Conservation (phyloP, 2,888 invertebrate species). For the Trichopria drosophilae region DNA sequence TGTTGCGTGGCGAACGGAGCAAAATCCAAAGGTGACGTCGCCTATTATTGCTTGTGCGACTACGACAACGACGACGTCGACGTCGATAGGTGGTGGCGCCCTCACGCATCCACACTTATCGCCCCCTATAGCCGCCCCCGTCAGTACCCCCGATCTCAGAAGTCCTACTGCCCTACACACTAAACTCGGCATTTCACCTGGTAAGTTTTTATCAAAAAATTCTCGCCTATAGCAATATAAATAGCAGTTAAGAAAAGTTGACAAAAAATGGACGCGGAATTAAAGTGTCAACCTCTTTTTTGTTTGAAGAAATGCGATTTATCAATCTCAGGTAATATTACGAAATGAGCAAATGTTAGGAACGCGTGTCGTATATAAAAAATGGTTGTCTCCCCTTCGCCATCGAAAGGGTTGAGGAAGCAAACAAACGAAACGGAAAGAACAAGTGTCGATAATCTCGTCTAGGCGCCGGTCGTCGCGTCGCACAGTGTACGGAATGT, state of each 20-base stretch:
- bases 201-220: conserved; percentile 46
- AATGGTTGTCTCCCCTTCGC: too few species aligned
- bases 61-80: conserved; percentile 40
- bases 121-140: conserved; percentile 51
- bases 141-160: conserved; percentile 51
- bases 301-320: too few species aligned
- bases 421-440: too few species aligned
- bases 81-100: conserved; percentile 44
- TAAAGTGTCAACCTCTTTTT: too few species aligned
- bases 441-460: too few species aligned
- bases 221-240: not conserved
- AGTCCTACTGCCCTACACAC: conserved; percentile 51
- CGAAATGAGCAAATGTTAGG: too few species aligned
- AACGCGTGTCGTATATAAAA: too few species aligned
- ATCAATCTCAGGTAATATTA: too few species aligned
- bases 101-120: conserved; percentile 53
- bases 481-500: too few species aligned
- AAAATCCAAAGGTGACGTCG: conserved; percentile 47
- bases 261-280: conserved; percentile 14
- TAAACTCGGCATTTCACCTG: conserved; percentile 52
- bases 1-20: conserved; percentile 54
- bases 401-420: too few species aligned
- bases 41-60: conserved; percentile 40
- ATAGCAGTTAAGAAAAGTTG: conserved; percentile 4
- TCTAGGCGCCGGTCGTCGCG: too few species aligned